Base-by-base conservation (phyloP, 1,140 invertebrate species). In the Hypothenemus hampei region DNA sequence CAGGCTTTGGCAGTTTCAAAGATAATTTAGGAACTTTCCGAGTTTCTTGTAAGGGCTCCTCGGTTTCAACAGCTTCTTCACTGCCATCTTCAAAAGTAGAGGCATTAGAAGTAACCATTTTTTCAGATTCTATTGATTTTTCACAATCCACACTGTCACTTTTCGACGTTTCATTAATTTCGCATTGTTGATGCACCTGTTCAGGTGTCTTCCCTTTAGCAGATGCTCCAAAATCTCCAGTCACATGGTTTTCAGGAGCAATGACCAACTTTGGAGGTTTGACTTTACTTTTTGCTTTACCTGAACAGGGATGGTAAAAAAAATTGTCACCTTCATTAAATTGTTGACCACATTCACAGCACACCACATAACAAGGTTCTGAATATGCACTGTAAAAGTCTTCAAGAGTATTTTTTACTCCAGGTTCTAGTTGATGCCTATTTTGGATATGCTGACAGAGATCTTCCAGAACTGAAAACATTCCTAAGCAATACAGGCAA, bases 391-490 rank as follows among this genome's bases (percentile, higher is more conserved):
- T 79, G 59, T 77, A 78, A 69, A 85, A 82, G 44, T 82, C 79
- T 57, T 84, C 80, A 37, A 79, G 75, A 31, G 75, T 78, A 7
- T 80, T 67, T 65, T 81, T 85, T 44, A 77, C 73, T 21, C 75
- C 78, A 58, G 86, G 81, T 61, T 81, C 77, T 29, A 86, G 78
- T 69, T 81, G 83, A 64, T 91, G 88, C 69, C 85, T 86, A 46
- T 80, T 81, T 39, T 78, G 76, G 57, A 91, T 71, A 73, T 91
- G 88, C 57, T 83, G 72, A 26, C 83, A 82, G 16, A 91, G 67
- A 64, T 85, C 83, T 56, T 89, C 85, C n/a, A 85, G 81, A 58
- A 81, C 80, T 19, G 82, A 81, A 72, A 87, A 89, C 74, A 89
- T 83, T 44, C 84, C 83, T 26, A 88, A 74, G 64, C 87, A 90